These are phyloP conservation scores for Macrobrachium rosenbergii DNA, from an alignment of 1,140 invertebrate genomes.

Conservation along the genomic window DNA sequence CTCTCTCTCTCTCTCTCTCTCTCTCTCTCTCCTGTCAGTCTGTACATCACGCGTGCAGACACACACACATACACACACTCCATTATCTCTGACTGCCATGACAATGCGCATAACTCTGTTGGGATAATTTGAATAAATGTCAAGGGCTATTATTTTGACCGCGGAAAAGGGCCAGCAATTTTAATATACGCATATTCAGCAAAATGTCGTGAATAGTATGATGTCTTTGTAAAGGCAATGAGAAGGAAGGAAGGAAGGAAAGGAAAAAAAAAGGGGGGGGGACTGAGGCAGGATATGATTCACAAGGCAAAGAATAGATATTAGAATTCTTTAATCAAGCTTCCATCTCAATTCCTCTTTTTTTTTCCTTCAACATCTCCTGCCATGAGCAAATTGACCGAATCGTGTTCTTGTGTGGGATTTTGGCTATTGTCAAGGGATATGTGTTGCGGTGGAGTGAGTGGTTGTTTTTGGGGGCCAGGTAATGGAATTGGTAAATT, in stretches of 20 bases:
- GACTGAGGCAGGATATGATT: slow-evolving; percentile 35
- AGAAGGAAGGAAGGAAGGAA: slow-evolving; percentile 11
- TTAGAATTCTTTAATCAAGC: slow-evolving; percentile 47
- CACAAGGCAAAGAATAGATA: slow-evolving; percentile 41
- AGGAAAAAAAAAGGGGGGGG: no score
- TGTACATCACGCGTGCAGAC: no score
- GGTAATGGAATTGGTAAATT: no score
- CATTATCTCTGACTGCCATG: background rate
- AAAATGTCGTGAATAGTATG: slow-evolving; percentile 51
- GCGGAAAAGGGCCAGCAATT: slow-evolving; percentile 40
- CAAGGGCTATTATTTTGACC: slow-evolving; percentile 52
- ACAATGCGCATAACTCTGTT: slow-evolving; percentile 35
- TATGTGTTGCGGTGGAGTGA: no score
- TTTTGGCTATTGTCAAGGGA: no score
- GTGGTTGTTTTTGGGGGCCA: no score
- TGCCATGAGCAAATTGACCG: no score
- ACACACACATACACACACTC: no score
- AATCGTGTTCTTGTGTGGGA: no score
- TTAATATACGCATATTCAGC: slow-evolving; percentile 52
- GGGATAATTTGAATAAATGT: slow-evolving; percentile 60
- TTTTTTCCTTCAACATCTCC: background rate
- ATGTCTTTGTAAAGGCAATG: background rate
- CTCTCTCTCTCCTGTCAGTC: no score
- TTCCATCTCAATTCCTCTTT: slow-evolving; percentile 9
- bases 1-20: no score